Evolutionary conservation across 2,797 vertebrate species (phyloP).

Genomic region (Scarus forsteni): DNA sequence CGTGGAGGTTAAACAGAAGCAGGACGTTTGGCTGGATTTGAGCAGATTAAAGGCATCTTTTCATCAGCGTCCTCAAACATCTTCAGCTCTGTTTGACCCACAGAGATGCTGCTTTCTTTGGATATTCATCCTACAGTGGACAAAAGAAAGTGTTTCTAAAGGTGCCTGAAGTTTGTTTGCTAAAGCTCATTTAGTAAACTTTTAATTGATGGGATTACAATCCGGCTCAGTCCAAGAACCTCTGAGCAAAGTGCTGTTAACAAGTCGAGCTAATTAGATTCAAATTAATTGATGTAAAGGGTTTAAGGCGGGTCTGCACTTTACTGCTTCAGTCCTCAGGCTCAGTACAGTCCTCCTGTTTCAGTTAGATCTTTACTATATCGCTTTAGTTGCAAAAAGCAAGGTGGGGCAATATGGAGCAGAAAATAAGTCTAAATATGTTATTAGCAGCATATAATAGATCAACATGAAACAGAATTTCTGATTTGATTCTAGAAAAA

Average conservation of each 20-base stretch:
- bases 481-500: not conserved
- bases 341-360: not conserved
- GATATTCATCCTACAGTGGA: too few species aligned
- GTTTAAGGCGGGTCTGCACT: not conserved
- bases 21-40: not conserved
- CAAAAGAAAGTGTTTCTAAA: too few species aligned
- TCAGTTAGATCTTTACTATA: not conserved
- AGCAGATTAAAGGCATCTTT: not conserved
- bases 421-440: too few species aligned
- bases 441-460: too few species aligned
- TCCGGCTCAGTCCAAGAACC: not conserved
- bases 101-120: too few species aligned
- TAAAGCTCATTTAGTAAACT: not conserved
- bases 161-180: not conserved
- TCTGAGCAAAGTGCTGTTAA: not conserved
- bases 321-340: not conserved
- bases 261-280: not conserved
- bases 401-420: too few species aligned
- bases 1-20: not conserved
- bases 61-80: not conserved
- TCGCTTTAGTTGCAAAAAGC: too few species aligned
- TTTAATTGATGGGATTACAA: not conserved
- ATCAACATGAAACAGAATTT: not conserved
- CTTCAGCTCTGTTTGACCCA: too few species aligned
- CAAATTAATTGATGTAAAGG: not conserved